Evolutionary conservation across 2,797 vertebrate genomes (phyloP).

Genomic region (Bradypodion ventrale): DNA sequence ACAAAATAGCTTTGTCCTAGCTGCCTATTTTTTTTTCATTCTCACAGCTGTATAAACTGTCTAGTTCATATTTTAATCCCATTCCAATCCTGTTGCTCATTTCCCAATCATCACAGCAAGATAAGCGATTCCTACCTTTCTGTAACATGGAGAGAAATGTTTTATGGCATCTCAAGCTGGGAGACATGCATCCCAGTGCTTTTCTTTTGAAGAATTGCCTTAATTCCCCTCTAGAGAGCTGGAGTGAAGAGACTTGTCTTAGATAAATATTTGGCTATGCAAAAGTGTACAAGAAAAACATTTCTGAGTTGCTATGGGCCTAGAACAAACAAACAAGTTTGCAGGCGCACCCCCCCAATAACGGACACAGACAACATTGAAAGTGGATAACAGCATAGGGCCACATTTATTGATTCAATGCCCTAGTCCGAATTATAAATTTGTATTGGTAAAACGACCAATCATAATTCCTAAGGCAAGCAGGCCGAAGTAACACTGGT

Average conservation of each 20-base stretch:
- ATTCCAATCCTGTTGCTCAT: constrained; percentile 53
- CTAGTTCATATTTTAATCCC: constrained; percentile 59
- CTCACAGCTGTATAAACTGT: constrained; percentile 51
- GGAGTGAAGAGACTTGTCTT: constrained; percentile 42
- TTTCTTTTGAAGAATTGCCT: constrained; percentile 59
- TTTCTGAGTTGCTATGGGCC: constrained; percentile 15
- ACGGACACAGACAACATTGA: too few relatives aligned
- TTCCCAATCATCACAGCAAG: constrained; percentile 40
- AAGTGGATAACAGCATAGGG: too few relatives aligned
- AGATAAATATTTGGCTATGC: constrained; percentile 38
- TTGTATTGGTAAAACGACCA: too few relatives aligned
- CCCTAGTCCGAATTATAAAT: too few relatives aligned
- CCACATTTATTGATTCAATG: too few relatives aligned
- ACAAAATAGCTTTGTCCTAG: background rate
- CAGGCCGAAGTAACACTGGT: too few relatives aligned
- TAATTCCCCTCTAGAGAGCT: constrained; percentile 16
- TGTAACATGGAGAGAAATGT: constrained; percentile 49
- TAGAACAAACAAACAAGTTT: constrained; percentile 31
- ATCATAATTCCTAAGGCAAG: too few relatives aligned
- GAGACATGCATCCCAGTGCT: constrained; percentile 41
- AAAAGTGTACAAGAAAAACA: constrained; percentile 49
- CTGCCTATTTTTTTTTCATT: constrained; percentile 35
- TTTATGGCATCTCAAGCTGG: constrained; percentile 60
- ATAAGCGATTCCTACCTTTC: constrained; percentile 53
- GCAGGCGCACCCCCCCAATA: too few relatives aligned